Percentiles rank a stretch among this genome's conserved stretches.
phyloP scores from a whole-genome alignment of 2,113 vertebrate genomes.

The Triplophysa dalaica region DNA sequence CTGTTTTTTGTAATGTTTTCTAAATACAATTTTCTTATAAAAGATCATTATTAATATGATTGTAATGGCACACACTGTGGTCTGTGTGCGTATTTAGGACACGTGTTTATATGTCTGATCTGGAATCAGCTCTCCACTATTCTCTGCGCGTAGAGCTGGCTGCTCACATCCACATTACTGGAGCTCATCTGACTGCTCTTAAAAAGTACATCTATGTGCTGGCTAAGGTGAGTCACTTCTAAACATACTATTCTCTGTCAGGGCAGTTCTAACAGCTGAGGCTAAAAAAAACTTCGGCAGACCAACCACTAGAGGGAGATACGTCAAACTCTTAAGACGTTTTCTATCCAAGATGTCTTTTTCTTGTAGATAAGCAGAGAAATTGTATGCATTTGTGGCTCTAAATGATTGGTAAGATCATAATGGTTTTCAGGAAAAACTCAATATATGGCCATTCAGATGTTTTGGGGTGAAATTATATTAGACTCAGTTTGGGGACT shows the following conservation, averaged over 20 bases:
- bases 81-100: constrained; percentile 65
- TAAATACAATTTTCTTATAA: too few species aligned
- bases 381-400: background rate
- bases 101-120: constrained; percentile 88
- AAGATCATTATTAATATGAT: background rate
- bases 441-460: background rate
- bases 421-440: background rate
- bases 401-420: background rate
- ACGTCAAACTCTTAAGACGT: background rate
- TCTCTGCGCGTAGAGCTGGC: constrained; percentile 83
- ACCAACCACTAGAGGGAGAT: constrained; percentile 36
- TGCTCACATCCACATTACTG: constrained; percentile 68
- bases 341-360: background rate
- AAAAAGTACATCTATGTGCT: constrained; percentile 77
- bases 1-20: too few species aligned
- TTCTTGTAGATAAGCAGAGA: background rate
- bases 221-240: constrained; percentile 78
- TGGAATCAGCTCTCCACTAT: constrained; percentile 87
- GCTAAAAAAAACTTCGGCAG: background rate
- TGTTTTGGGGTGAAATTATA: background rate
- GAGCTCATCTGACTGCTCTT: constrained; percentile 74
- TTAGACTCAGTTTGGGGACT: too few species aligned
- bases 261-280: background rate
- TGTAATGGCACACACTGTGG: background rate
- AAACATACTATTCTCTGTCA: background rate